Conservation (phyloP, 2,113 vertebrate genomes). For the Oreocharis arfaki region DNA sequence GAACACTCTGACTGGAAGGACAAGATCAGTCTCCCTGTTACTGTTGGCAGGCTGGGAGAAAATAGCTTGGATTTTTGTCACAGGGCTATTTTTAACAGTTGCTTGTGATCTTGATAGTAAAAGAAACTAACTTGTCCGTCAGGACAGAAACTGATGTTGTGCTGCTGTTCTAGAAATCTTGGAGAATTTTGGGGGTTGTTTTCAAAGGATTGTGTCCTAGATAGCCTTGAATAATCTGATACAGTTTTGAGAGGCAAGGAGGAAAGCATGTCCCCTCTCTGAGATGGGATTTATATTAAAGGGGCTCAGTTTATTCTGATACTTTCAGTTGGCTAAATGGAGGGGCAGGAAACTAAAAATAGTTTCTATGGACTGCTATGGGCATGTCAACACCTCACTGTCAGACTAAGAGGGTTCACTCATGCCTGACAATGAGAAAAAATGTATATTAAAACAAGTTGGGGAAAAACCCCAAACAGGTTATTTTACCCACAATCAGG, state of each 20-base stretch:
- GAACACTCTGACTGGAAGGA: not conserved
- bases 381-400: not conserved
- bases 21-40: not conserved
- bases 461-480: not conserved
- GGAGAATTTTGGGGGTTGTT: not conserved
- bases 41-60: not conserved
- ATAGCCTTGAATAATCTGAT: not conserved
- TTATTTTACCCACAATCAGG: not conserved
- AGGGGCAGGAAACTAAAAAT: not conserved
- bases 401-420: not conserved
- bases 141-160: not conserved
- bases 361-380: not conserved
- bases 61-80: not conserved
- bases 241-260: not conserved
- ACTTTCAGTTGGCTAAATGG: not conserved
- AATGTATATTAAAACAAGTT: accelerated
- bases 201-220: not conserved
- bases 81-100: not conserved
- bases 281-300: not conserved
- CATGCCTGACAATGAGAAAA: not conserved
- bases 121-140: not conserved
- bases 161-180: not conserved
- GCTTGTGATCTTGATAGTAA: not conserved
- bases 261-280: not conserved
- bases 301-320: not conserved